Percentiles rank a stretch among this genome's conserved stretches.
phyloP scores from a whole-genome alignment of 2,113 vertebrate genomes.

The Ivindomyrus marchei region DNA sequence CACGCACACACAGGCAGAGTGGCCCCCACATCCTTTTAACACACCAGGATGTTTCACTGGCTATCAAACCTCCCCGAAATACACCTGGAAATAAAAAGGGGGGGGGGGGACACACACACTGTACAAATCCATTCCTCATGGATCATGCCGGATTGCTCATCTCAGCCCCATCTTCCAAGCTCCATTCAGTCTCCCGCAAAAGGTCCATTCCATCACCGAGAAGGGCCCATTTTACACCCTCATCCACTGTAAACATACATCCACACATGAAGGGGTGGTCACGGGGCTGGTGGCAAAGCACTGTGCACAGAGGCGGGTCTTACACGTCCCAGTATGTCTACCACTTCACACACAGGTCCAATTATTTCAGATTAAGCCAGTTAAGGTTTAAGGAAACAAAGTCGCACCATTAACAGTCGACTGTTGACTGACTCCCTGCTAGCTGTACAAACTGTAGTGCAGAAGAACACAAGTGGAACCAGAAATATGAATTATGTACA shows the following conservation, averaged over 20 bases:
- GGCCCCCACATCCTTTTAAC: background rate
- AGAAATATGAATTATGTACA: conserved; percentile 23
- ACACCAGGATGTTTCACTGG: background rate
- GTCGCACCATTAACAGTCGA: background rate
- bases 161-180: background rate
- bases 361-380: background rate
- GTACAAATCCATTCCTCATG: background rate
- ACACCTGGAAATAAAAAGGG: background rate
- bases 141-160: background rate
- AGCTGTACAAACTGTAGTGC: conserved; percentile 26
- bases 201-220: background rate
- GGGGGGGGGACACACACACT: background rate
- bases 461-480: conserved; percentile 12
- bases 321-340: background rate
- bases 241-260: background rate
- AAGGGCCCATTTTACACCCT: background rate
- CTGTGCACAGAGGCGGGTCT: background rate
- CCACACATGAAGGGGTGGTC: background rate
- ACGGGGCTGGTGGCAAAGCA: background rate
- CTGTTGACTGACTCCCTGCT: background rate
- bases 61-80: background rate
- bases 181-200: background rate
- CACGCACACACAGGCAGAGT: background rate
- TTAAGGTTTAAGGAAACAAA: background rate
- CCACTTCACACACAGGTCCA: background rate